These are phyloP conservation scores for Tinea pellionella DNA, from an alignment of 2,888 invertebrate genomes.

Conservation along the genomic window DNA sequence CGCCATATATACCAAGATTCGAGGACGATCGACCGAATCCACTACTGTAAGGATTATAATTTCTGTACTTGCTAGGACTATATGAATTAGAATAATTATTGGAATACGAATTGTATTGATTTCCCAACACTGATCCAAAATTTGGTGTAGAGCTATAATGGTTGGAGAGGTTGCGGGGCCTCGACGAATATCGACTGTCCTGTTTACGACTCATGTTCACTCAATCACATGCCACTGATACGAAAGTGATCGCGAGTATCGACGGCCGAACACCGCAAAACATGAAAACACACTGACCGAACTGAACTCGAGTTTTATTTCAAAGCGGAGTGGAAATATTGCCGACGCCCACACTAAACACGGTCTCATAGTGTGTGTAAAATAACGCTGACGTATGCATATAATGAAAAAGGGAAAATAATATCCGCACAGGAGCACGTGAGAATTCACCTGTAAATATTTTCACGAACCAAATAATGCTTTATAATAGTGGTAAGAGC, in stretches of 20 bases:
- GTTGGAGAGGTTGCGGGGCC: slow-evolving; percentile 51
- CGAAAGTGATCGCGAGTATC: slow-evolving; percentile 14
- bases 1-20: slow-evolving; percentile 68
- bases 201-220: slow-evolving; percentile 57
- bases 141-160: slow-evolving; percentile 59
- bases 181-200: slow-evolving; percentile 42
- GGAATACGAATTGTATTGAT: slow-evolving; percentile 25
- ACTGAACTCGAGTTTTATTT: slow-evolving; percentile 45
- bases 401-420: slow-evolving; percentile 25
- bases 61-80: slow-evolving; percentile 48
- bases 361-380: slow-evolving; percentile 17
- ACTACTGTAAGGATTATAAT: slow-evolving; percentile 56
- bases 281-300: slow-evolving; percentile 53
- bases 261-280: slow-evolving; percentile 40
- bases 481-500: not conserved
- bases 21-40: slow-evolving; percentile 46
- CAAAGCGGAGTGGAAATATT: slow-evolving; percentile 45
- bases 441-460: slow-evolving; percentile 49
- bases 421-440: slow-evolving; percentile 33
- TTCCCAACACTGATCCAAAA: slow-evolving; percentile 48
- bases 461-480: not conserved
- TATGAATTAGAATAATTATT: slow-evolving; percentile 41
- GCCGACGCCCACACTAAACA: slow-evolving; percentile 37
- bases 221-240: slow-evolving; percentile 35
- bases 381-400: slow-evolving; percentile 34